Conservation (phyloP, 1,140 invertebrate genomes). For the Chironomus tepperi region DNA sequence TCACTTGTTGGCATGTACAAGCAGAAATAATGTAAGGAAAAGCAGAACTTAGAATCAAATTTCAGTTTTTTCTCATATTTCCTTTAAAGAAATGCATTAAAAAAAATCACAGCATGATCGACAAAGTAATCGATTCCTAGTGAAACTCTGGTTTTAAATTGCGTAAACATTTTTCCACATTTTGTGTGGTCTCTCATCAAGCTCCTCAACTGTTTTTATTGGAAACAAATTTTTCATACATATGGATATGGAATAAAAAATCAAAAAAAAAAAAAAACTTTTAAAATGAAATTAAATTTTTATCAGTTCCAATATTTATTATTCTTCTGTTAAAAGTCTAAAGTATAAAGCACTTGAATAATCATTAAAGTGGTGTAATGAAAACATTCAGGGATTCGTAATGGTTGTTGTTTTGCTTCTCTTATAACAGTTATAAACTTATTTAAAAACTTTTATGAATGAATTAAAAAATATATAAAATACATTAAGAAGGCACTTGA, state of each 20-base stretch:
- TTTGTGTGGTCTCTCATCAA: not conserved
- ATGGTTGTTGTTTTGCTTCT: no score
- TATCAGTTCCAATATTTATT: not conserved
- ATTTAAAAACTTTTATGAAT: not conserved
- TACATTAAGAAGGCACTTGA: not conserved
- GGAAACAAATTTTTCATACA: not conserved
- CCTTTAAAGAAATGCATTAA: conserved; percentile 9
- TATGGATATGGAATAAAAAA: not conserved
- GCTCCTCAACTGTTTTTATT: no score
- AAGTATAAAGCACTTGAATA: not conserved
- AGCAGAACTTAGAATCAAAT: conserved; percentile 2
- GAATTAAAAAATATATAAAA: not conserved
- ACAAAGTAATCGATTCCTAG: not conserved
- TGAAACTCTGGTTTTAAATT: conserved; percentile 14
- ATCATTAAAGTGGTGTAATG: conserved; percentile 10
- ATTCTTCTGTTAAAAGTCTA: not conserved
- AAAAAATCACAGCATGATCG: conserved; percentile 12
- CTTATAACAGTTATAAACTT: no score
- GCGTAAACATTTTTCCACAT: not conserved
- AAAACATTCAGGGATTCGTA: not conserved
- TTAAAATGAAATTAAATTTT: conserved; percentile 15
- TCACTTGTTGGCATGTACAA: not conserved
- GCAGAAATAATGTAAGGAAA: not conserved
- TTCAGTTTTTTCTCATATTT: not conserved
- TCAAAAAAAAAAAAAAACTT: not conserved